These are phyloP conservation scores for Craterocephalus amniculus DNA, from an alignment of 2,797 vertebrate genomes.

Conservation along the genomic window DNA sequence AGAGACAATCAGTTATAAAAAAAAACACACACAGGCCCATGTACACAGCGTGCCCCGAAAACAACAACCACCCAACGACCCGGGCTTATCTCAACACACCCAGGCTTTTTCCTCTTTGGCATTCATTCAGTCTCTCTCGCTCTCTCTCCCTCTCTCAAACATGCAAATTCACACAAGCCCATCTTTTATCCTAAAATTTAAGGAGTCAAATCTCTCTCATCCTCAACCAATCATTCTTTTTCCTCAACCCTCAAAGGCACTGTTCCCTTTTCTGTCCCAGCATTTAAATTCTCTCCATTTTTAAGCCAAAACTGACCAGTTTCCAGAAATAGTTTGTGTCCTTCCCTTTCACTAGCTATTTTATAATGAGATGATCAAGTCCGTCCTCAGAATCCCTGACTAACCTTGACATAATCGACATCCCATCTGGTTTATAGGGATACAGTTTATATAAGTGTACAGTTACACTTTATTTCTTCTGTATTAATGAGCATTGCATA, in stretches of 20 bases:
- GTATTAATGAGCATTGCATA: not conserved
- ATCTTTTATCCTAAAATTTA: conserved; percentile 72
- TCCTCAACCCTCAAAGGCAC: conserved; percentile 55
- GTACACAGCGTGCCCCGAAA: conserved; percentile 44
- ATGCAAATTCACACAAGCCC: conserved; percentile 32
- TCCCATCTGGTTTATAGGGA: not conserved
- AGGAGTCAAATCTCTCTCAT: conserved; percentile 73
- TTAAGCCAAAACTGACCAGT: conserved; percentile 40
- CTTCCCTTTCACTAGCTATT: conserved; percentile 20
- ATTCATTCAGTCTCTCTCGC: too few species aligned
- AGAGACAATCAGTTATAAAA: conserved; percentile 34
- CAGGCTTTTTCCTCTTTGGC: conserved; percentile 78
- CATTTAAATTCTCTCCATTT: conserved; percentile 44
- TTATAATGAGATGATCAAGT: conserved; percentile 25
- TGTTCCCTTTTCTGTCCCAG: conserved; percentile 40
- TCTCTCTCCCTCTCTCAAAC: conserved; percentile 40
- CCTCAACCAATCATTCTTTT: conserved; percentile 70
- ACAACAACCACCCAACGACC: conserved; percentile 66
- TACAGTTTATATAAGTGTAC: not conserved
- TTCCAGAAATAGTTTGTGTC: conserved; percentile 21
- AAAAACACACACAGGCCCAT: conserved; percentile 30
- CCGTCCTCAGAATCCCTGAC: conserved; percentile 18
- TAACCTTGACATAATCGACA: not conserved
- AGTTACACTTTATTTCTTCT: conserved; percentile 8
- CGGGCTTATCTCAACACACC: conserved; percentile 80